These are phyloP conservation scores for Myotis brandtii DNA, from an alignment of 2,113 vertebrate species.

Conservation along the genomic window DNA sequence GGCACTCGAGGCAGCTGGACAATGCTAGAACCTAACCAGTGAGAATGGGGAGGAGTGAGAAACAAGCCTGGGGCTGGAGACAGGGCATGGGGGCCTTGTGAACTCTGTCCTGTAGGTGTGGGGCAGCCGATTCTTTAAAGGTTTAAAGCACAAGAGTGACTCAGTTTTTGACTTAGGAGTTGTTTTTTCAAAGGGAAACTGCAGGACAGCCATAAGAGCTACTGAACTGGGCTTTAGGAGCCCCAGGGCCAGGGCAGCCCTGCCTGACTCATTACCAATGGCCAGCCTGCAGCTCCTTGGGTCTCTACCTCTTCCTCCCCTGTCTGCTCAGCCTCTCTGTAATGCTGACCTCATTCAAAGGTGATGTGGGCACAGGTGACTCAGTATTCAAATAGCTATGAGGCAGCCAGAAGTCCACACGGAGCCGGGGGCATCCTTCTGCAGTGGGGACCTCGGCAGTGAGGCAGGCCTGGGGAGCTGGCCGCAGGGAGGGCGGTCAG, in stretches of 20 bases:
- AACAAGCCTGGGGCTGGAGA: neutral
- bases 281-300: neutral
- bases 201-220: neutral
- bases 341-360: constrained; percentile 33
- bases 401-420: neutral
- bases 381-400: neutral
- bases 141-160: neutral
- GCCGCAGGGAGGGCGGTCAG: neutral
- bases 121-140: neutral
- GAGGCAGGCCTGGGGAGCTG: neutral
- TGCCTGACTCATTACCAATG: neutral
- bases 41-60: neutral
- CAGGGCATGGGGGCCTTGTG: neutral
- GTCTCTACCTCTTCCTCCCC: neutral
- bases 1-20: neutral
- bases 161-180: neutral
- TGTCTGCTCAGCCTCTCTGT: neutral
- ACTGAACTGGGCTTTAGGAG: neutral
- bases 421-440: constrained; percentile 8
- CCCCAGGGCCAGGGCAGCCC: neutral
- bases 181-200: neutral
- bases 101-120: neutral
- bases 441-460: neutral
- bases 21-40: neutral
- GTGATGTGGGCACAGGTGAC: neutral